Conservation (phyloP, 2,797 vertebrate genomes). For the Intellagama lesueurii region DNA sequence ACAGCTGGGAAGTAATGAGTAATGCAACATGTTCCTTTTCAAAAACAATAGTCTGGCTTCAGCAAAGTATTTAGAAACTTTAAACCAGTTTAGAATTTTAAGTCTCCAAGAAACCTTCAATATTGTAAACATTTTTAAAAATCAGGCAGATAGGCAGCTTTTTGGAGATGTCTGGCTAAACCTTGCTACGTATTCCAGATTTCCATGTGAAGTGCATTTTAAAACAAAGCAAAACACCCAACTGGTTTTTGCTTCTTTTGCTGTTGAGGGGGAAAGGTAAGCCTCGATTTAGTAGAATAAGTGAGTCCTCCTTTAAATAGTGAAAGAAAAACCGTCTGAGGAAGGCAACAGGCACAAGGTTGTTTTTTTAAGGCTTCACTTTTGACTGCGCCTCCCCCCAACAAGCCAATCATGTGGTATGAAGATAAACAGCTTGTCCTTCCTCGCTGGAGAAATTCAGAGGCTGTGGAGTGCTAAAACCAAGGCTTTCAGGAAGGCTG, state of each 20-base stretch:
- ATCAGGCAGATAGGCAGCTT: too few species aligned
- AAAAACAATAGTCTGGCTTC: too few species aligned
- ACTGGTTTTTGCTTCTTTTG: background rate
- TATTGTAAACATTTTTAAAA: too few species aligned
- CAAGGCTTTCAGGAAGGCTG: background rate
- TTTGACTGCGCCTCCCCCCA: background rate
- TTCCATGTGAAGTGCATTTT: background rate
- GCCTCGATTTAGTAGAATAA: background rate
- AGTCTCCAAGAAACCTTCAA: too few species aligned
- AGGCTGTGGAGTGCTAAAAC: conserved; percentile 21
- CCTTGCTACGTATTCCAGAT: background rate
- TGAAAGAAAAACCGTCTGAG: background rate
- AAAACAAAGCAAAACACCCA: background rate
- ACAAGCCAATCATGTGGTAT: background rate
- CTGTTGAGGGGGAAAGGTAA: background rate
- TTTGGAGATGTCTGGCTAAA: too few species aligned
- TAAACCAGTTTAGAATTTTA: too few species aligned
- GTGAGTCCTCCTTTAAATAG: background rate
- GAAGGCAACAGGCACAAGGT: too few species aligned
- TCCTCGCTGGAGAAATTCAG: background rate
- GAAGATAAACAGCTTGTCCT: conserved; percentile 7
- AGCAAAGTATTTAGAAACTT: too few species aligned
- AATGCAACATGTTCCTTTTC: too few species aligned
- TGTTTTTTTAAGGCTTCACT: conserved; percentile 5
- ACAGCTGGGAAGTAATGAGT: too few species aligned